Evolutionary conservation across 2,113 vertebrate genomes (phyloP).

Genomic region (Nesogale talazaci): DNA sequence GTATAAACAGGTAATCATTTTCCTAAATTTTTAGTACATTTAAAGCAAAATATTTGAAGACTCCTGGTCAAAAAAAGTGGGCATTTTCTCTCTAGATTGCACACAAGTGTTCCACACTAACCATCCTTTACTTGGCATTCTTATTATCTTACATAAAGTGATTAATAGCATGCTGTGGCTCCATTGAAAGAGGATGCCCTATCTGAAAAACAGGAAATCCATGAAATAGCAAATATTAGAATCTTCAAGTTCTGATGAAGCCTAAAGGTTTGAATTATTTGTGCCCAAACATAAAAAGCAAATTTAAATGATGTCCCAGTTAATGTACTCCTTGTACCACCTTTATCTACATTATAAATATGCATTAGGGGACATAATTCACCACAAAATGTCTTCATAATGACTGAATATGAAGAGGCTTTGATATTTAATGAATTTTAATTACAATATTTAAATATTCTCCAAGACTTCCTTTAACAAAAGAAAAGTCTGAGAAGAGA

Average conservation of each 20-base stretch:
- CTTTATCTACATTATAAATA: not conserved
- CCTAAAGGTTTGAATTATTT: not conserved
- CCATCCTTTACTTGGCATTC: not conserved
- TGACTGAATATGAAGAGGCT: not conserved
- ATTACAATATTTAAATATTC: not conserved
- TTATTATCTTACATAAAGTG: not conserved
- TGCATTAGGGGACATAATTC: not conserved
- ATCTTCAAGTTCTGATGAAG: not conserved
- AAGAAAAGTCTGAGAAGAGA: not conserved
- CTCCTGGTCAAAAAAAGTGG: not conserved
- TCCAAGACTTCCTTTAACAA: not conserved
- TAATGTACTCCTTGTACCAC: not conserved
- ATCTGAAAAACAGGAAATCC: not conserved
- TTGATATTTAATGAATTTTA: not conserved
- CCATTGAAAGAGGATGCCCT: not conserved
- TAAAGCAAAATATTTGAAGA: not conserved
- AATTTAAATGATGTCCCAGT: not conserved
- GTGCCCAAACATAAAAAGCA: not conserved
- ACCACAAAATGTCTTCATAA: too few species aligned
- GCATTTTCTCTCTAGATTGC: fast-evolving
- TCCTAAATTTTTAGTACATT: not conserved
- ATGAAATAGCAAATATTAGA: not conserved
- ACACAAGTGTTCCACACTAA: not conserved
- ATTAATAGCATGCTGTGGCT: not conserved
- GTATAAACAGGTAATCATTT: not conserved